A percentile compares a stretch with the other conserved stretches of the same genome.
Conservation (phyloP, 1,140 invertebrate species). For the Drosophila pseudoananassae region DNA sequence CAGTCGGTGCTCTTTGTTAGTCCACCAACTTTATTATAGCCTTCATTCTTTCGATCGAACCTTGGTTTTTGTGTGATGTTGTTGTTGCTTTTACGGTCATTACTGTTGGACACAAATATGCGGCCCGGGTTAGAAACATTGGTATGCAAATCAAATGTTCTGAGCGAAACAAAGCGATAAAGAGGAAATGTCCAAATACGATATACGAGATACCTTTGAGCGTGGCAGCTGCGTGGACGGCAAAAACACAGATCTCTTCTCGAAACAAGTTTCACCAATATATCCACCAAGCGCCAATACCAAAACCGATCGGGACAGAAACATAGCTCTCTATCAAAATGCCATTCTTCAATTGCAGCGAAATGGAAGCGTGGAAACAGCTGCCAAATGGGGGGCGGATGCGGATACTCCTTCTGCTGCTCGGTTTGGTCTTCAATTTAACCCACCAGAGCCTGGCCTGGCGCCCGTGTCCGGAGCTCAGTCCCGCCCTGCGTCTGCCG, state of each 20-base stretch:
- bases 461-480: slow-evolving; percentile 83
- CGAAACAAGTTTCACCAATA: slow-evolving; percentile 47
- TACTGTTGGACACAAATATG: slow-evolving; percentile 56
- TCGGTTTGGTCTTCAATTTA: slow-evolving; percentile 55
- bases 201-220: slow-evolving; percentile 13
- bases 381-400: slow-evolving; percentile 44
- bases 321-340: slow-evolving; percentile 12
- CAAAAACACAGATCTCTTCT: slow-evolving; percentile 22
- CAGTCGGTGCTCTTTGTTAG: slow-evolving; percentile 32
- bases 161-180: slow-evolving; percentile 44
- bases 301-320: slow-evolving; percentile 14
- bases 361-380: slow-evolving; percentile 65
- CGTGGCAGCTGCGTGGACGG: slow-evolving; percentile 25
- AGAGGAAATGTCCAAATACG: slow-evolving; percentile 78
- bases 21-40: slow-evolving; percentile 53
- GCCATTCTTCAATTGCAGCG: slow-evolving; percentile 55
- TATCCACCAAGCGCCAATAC: not conserved
- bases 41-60: slow-evolving; percentile 38
- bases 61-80: slow-evolving; percentile 20
- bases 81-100: not conserved
- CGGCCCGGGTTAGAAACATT: slow-evolving; percentile 44
- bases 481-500: slow-evolving; percentile 79
- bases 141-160: slow-evolving; percentile 73
- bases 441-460: slow-evolving; percentile 65
- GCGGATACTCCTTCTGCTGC: slow-evolving; percentile 46